phyloP scores from a whole-genome alignment of 2,888 invertebrate genomes.

The Noctua janthina region DNA sequence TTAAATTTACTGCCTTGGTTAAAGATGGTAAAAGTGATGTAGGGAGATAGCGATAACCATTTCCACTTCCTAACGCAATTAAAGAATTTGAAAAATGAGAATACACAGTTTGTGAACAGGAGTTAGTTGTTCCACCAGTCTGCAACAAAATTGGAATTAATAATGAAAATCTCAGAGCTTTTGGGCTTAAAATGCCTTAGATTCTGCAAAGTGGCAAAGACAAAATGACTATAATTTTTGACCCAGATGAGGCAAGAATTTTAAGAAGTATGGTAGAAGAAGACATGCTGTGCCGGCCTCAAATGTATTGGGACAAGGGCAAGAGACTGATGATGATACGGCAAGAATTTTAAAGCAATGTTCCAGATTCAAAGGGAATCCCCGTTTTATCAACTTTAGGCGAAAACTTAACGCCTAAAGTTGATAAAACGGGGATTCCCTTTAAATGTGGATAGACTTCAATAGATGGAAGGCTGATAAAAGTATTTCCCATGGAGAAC shows the following conservation, averaged over 20 bases:
- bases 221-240: neutral
- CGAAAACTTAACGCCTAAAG: neutral
- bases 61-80: slow-evolving; percentile 25
- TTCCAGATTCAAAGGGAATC: no score
- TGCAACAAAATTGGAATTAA: neutral
- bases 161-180: neutral
- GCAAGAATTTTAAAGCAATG: neutral
- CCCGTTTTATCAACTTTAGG: no score
- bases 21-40: neutral
- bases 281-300: no score
- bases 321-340: no score
- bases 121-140: neutral
- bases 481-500: neutral
- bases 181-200: no score
- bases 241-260: neutral
- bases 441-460: neutral
- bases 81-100: neutral
- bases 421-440: neutral
- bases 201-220: neutral
- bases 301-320: no score
- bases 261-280: neutral
- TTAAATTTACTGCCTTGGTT: slow-evolving; percentile 29
- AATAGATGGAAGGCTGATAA: neutral
- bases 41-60: slow-evolving; percentile 1
- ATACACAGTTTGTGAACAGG: no score